A percentile compares a stretch with the other conserved stretches of the same genome.
Evolutionary conservation across 2,113 vertebrate genomes (phyloP).

Genomic region (Rhabdornis inornatus): DNA sequence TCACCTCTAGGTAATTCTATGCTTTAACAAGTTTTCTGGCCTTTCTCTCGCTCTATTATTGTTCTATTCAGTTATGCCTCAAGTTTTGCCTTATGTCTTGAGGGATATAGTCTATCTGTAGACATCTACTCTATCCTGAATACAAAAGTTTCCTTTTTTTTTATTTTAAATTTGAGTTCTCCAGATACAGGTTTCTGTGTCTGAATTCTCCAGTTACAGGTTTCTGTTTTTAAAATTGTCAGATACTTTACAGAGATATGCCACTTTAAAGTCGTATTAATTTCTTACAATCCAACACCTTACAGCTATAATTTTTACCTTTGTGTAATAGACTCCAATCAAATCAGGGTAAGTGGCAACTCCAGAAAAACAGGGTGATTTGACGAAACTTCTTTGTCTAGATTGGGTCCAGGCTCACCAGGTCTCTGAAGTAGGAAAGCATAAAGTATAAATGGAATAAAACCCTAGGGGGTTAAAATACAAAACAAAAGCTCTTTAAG

Average conservation of each 20-base stretch:
- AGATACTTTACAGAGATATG: not conserved
- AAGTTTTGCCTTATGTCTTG: not conserved
- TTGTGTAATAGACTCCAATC: not conserved
- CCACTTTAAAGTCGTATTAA: not conserved
- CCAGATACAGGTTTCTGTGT: not conserved
- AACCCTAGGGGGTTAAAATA: not conserved
- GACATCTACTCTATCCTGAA: not conserved
- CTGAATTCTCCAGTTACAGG: not conserved
- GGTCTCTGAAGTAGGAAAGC: slow-evolving; percentile 30
- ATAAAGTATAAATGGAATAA: not conserved
- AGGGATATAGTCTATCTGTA: not conserved
- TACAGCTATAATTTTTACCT: not conserved
- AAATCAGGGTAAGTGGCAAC: not conserved
- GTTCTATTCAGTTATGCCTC: not conserved
- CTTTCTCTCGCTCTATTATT: not conserved
- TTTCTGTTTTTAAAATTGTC: not conserved
- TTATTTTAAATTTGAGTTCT: not conserved
- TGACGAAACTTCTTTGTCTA: not conserved
- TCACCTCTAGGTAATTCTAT: not conserved
- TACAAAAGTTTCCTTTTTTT: not conserved
- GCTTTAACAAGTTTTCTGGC: not conserved
- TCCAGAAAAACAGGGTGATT: not conserved
- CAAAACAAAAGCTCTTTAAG: not conserved
- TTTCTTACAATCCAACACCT: not conserved
- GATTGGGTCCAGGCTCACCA: not conserved